These are phyloP conservation scores for Blera fallax DNA, from an alignment of 2,888 invertebrate genomes.

Conservation along the genomic window DNA sequence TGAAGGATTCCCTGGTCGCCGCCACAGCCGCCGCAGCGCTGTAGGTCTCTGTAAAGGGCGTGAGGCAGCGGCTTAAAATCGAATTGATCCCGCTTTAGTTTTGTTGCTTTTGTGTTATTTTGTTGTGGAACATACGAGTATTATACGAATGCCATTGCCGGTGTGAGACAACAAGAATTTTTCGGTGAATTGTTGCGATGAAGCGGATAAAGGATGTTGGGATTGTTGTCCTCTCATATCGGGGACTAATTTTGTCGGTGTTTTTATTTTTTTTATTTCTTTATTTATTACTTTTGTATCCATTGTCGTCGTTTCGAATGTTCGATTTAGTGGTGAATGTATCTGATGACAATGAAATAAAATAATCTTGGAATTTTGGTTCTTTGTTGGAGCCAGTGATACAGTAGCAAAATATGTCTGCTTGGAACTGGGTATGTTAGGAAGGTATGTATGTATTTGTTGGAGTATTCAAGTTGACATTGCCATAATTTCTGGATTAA, in stretches of 20 bases:
- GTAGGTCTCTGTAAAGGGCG: constrained; percentile 63
- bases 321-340: constrained; percentile 21
- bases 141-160: neutral
- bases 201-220: constrained; percentile 54
- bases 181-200: constrained; percentile 53
- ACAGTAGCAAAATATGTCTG: constrained; percentile 16
- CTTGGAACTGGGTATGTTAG: neutral
- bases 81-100: constrained; percentile 64
- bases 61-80: constrained; percentile 67
- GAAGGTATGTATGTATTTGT: neutral
- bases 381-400: constrained; percentile 10
- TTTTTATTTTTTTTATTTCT: constrained; percentile 19
- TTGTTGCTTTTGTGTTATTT: constrained; percentile 30
- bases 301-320: constrained; percentile 22
- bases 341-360: constrained; percentile 47
- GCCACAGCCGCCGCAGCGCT: constrained; percentile 35
- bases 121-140: constrained; percentile 11
- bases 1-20: constrained; percentile 54
- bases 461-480: neutral
- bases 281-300: constrained; percentile 50
- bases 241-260: constrained; percentile 54
- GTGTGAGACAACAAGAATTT: constrained; percentile 52
- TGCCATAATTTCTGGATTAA: constrained; percentile 40
- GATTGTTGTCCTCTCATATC: constrained; percentile 43
- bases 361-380: constrained; percentile 42